These are phyloP conservation scores for Leptobrachium ailaonicum DNA, from an alignment of 2,113 vertebrate species.

Conservation along the genomic window DNA sequence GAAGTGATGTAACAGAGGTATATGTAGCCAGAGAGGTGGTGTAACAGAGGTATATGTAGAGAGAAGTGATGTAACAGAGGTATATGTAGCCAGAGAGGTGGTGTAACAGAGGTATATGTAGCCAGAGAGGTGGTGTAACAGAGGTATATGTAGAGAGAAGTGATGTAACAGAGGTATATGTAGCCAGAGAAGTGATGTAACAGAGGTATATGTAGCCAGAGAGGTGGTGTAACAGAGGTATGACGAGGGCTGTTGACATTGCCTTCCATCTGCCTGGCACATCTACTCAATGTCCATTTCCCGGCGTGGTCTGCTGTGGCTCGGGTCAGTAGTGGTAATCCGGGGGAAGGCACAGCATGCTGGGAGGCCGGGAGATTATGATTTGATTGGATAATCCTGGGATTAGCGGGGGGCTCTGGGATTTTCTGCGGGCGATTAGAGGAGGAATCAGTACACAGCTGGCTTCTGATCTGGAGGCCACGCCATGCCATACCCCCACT, in stretches of 20 bases:
- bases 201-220: no score
- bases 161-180: no score
- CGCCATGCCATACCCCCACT: background rate
- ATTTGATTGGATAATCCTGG: constrained; percentile 61
- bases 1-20: no score
- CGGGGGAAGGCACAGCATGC: constrained; percentile 8
- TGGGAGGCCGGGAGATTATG: constrained; percentile 49
- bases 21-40: no score
- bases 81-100: no score
- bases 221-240: no score
- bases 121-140: no score
- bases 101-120: no score
- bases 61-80: no score
- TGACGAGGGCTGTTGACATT: background rate
- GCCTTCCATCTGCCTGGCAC: background rate
- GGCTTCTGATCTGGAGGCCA: constrained; percentile 49
- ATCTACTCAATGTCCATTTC: background rate
- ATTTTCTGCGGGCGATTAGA: constrained; percentile 49
- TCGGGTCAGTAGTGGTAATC: constrained; percentile 22
- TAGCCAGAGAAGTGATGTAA: no score
- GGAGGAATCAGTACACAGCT: constrained; percentile 50
- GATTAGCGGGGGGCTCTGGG: constrained; percentile 55
- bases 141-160: no score
- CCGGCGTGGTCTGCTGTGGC: background rate
- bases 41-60: no score